Evolutionary conservation across 2,888 invertebrate species (phyloP).

Genomic region (Syrphus vitripennis): DNA sequence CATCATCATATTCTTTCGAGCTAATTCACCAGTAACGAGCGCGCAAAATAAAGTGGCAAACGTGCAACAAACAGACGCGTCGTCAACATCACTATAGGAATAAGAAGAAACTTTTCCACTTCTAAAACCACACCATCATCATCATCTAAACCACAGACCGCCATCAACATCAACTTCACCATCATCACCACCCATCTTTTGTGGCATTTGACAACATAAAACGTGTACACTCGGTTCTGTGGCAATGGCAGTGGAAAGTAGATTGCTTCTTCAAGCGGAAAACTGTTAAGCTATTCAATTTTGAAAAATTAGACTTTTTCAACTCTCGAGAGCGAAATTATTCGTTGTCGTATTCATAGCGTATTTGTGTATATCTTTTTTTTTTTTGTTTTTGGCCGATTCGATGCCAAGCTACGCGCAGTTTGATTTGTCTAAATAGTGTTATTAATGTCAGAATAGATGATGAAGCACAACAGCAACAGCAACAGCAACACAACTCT

Average conservation of each 20-base stretch:
- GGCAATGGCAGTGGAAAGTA: slow-evolving; percentile 64
- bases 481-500: slow-evolving; percentile 4
- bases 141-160: background rate
- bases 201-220: slow-evolving; percentile 58
- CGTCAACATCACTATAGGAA: background rate
- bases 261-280: slow-evolving; percentile 64
- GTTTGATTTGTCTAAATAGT: slow-evolving; percentile 37
- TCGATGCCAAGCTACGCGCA: background rate
- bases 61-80: background rate
- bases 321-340: slow-evolving; percentile 52
- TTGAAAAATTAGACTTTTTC: slow-evolving; percentile 42
- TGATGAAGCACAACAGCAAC: slow-evolving; percentile 38
- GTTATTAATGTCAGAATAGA: slow-evolving; percentile 51
- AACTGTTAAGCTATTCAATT: slow-evolving; percentile 62
- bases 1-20: slow-evolving; percentile 39
- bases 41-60: slow-evolving; percentile 42
- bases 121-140: slow-evolving; percentile 8
- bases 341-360: slow-evolving; percentile 23
- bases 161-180: slow-evolving; percentile 30
- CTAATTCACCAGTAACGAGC: slow-evolving; percentile 21
- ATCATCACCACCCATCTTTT: slow-evolving; percentile 34
- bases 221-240: slow-evolving; percentile 12
- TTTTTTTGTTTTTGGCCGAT: background rate
- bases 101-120: slow-evolving; percentile 43
- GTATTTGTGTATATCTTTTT: background rate